Evolutionary conservation across 2,113 vertebrate species (phyloP), one percentile per base, ranked within the genome.

Genomic region (Nibea albiflora): DNA sequence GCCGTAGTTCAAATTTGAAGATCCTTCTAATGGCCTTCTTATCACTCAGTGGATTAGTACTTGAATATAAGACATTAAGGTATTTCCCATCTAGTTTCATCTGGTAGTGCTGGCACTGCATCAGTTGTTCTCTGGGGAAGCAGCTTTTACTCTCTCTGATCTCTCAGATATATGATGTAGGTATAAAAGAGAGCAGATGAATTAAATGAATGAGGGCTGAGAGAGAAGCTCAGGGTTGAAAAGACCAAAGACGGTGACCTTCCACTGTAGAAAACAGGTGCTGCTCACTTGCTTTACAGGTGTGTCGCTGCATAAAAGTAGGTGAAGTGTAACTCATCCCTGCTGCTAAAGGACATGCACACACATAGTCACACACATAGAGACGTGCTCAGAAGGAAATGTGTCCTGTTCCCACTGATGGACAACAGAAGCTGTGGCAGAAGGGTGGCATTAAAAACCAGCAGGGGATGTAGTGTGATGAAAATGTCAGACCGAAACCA

Each of bases 401-500:
- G 31, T 68, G 76, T 60, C 74, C 54, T 64, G 35, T 78, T 89
- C 83, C 72, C 49, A 79, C 73, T 83, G 88, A 91, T 73, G 76
- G 87, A 90, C 90, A 78, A 86, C 91, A 90, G 90, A 90, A 89
- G 89, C 80, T 20, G 77, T n/a, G 80, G 74, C 88, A 92, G 88
- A 92, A 87, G 89, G 91, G 79, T 81, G 89, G 89, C 85, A 89
- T 91, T 89, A 91, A 86, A 88, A 90, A 80, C 2, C 90, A 88
- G 92, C 85, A 44, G 88, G 91, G 69, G 81, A 76, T 61, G 67
- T 57, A 58, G 86, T 75, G 81, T 77, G 85, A 89, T 88, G 83
- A 85, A 91, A 90, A 92, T 90, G 91, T 92, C 91, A 86, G 89
- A 87, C 71, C n/a, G 6, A 76, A 84, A 90, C 24, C 90, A 93